These are phyloP conservation scores for Medauroidea extradentata DNA, from an alignment of 1,140 invertebrate genomes.

Conservation along the genomic window DNA sequence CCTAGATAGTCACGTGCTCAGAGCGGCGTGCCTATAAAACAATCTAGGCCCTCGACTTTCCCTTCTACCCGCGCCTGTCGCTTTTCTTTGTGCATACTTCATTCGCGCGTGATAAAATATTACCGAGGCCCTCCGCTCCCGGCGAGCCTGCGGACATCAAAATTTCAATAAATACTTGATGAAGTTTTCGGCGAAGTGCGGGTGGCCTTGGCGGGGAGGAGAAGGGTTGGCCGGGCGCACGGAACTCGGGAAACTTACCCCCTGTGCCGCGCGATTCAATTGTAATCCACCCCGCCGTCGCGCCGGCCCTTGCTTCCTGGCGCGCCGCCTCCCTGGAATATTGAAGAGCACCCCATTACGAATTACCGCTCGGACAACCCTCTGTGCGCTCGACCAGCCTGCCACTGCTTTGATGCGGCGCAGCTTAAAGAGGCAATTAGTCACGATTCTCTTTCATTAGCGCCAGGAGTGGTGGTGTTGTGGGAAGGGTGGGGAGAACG, in stretches of 20 bases:
- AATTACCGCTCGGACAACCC: conserved; percentile 8
- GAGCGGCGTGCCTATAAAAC: conserved; percentile 6
- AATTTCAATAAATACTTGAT: conserved; percentile 14
- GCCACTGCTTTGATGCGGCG: no score
- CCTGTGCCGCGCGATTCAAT: conserved; percentile 6
- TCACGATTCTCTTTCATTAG: no score
- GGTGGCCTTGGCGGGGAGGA: neutral
- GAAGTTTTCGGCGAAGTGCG: conserved; percentile 5
- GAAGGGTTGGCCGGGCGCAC: no score
- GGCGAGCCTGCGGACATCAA: conserved; percentile 6
- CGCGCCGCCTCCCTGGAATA: conserved; percentile 2
- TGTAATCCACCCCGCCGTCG: conserved; percentile 1
- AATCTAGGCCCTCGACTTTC: conserved; percentile 2
- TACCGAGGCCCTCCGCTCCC: neutral
- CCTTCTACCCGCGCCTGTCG: neutral
- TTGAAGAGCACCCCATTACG: conserved; percentile 10
- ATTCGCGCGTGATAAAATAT: conserved; percentile 8
- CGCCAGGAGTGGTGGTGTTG: no score
- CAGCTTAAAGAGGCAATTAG: no score
- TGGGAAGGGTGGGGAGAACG: no score
- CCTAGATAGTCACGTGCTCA: no score
- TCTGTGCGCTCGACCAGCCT: no score
- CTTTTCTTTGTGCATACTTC: conserved; percentile 17
- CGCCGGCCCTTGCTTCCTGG: no score
- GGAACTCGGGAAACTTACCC: no score